phyloP scores from a whole-genome alignment of 1,140 invertebrate species.

The Lordiphosa collinella region DNA sequence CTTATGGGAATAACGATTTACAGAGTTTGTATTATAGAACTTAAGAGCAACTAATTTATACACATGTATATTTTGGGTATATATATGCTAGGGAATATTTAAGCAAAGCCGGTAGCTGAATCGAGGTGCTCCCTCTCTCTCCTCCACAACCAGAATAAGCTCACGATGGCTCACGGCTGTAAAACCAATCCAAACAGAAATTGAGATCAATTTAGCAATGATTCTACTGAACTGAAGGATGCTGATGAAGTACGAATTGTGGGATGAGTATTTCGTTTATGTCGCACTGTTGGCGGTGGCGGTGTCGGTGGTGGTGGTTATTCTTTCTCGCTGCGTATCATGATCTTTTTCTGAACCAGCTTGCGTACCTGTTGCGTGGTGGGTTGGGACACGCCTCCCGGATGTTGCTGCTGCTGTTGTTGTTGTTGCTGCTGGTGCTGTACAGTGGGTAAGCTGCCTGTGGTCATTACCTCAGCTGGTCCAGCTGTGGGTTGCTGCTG shows the following conservation, averaged over 20 bases:
- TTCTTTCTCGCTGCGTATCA: constrained; percentile 78
- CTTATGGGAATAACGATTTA: no score
- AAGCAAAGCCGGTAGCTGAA: not conserved
- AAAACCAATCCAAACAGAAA: constrained; percentile 71
- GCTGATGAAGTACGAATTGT: constrained; percentile 33
- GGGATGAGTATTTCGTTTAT: constrained; percentile 39
- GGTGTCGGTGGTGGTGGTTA: constrained; percentile 34
- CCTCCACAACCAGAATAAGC: constrained; percentile 1
- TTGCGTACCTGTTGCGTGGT: constrained; percentile 78
- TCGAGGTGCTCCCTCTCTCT: not conserved
- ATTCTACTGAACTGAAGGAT: constrained; percentile 22
- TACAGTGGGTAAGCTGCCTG: constrained; percentile 51
- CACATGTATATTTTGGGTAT: no score
- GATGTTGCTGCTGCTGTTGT: constrained; percentile 40
- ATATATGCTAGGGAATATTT: no score
- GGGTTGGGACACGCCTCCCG: constrained; percentile 38
- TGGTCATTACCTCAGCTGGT: constrained; percentile 67
- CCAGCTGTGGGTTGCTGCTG: constrained; percentile 36
- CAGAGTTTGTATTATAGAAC: no score
- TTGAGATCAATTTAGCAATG: constrained; percentile 65
- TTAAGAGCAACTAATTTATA: no score
- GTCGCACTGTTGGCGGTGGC: constrained; percentile 27
- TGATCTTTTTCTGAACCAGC: constrained; percentile 79
- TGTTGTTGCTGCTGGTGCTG: constrained; percentile 45
- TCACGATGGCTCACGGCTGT: constrained; percentile 54